These are phyloP conservation scores for Drosophila testacea DNA, from an alignment of 2,888 invertebrate species.

Conservation along the genomic window DNA sequence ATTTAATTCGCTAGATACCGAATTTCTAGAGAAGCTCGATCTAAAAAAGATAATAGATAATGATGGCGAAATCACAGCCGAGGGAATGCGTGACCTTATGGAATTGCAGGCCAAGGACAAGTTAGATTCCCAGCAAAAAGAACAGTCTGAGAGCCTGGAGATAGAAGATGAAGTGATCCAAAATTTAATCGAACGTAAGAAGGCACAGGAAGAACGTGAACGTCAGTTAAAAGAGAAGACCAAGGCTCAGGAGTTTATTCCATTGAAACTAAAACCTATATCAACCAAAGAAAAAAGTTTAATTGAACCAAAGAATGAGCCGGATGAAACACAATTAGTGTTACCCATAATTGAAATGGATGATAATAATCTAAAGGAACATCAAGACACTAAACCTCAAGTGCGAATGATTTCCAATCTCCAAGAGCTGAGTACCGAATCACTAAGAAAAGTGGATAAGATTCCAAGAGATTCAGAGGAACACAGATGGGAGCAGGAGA, in stretches of 20 bases:
- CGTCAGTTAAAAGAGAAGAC: conserved; percentile 28
- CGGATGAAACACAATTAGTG: neutral
- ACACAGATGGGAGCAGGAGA: conserved; percentile 1
- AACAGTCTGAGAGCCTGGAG: neutral
- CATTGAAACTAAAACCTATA: neutral
- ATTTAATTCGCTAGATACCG: conserved; percentile 68
- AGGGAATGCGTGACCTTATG: conserved; percentile 72
- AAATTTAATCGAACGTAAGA: conserved; percentile 64
- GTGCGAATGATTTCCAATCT: neutral
- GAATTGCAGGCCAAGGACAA: conserved; percentile 65
- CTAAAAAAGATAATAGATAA: conserved; percentile 56
- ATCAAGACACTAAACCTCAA: neutral
- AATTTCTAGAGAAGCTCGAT: conserved; percentile 73
- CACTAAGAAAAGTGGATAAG: neutral
- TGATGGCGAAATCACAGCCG: conserved; percentile 66
- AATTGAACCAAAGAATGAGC: neutral
- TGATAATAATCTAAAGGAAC: neutral
- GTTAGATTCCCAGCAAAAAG: conserved; percentile 2
- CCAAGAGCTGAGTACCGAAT: conserved; percentile 1
- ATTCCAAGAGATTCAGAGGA: neutral
- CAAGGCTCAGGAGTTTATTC: neutral
- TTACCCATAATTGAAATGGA: neutral
- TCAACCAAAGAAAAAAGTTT: neutral
- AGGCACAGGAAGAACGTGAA: conserved; percentile 59
- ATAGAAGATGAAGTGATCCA: conserved; percentile 59